Evolutionary conservation across 2,888 invertebrate species (phyloP), one percentile per base, ranked within the genome.

Genomic region (Tipula helvola): DNA sequence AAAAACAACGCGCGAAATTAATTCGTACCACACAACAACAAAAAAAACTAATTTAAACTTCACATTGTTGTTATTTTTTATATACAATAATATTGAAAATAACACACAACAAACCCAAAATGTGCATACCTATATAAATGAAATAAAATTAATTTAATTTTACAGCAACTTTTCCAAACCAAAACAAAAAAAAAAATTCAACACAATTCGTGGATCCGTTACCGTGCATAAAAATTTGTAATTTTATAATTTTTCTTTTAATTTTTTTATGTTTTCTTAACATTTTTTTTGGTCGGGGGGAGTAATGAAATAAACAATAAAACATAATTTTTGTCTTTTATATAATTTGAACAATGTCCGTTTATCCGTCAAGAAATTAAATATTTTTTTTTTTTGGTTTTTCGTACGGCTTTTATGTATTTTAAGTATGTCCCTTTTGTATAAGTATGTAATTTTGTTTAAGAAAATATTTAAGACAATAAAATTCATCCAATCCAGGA

Each of bases 141-240:
- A 71, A 71, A 71, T 71, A 71, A 71, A 71, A 71, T 71, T 71
- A 71, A 71, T 71, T 71, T 71, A 71, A 71, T 71, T 71, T 71
- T 71, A 71, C 71, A 71, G 71, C 71, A 71, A 71, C 28, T 71
- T 71, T 71, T 71, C 71, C 71, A 18, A 71, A 57, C 16, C 10
- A 57, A 71, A 71, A 71, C 28, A 8, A 71, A 71, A 71, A 71
- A 71, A 71, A 28, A 71, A 71, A 71, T 71, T 71, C 28, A 71
- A 71, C 71, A 71, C 71, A 71, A 71, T 71, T 71, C 71, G 28
- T 71, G 71, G 71, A 71, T 71, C 71, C 71, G 71, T 71, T 71
- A 71, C 71, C 71, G 71, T 71, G 71, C 71, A 71, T 71, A 71
- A 71, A 18, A 71, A 71, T 71, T 71, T 71, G 71, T 71, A 71